These are phyloP conservation scores for Dendrophyllia cribrosa DNA, from an alignment of 64 coral and sea anemone species.

Conservation along the genomic window DNA sequence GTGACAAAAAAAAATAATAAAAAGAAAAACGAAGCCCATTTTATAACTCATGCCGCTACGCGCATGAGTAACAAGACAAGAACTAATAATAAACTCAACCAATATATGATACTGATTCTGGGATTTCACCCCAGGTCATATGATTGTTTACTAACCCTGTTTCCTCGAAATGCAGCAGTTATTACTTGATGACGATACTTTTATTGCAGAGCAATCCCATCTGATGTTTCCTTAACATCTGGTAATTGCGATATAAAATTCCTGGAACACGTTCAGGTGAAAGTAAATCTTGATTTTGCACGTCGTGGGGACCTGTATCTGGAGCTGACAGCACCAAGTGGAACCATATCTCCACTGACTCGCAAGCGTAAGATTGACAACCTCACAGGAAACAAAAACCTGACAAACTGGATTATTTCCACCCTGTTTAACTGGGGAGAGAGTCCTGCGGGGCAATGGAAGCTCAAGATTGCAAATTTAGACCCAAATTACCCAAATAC, in stretches of 20 bases:
- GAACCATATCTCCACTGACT: constrained; percentile 35
- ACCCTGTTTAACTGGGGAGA: constrained; percentile 56
- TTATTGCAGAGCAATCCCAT: background rate
- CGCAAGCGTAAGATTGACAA: constrained; percentile 11
- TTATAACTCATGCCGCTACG: too few relatives aligned
- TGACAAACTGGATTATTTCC: constrained; percentile 53
- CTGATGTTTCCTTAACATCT: background rate
- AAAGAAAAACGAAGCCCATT: too few relatives aligned
- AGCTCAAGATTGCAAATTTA: constrained; percentile 18
- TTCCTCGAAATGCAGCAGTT: too few relatives aligned
- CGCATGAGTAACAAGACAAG: too few relatives aligned
- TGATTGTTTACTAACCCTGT: too few relatives aligned
- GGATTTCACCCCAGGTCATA: too few relatives aligned
- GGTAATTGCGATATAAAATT: constrained; percentile 31
- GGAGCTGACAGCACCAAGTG: constrained; percentile 33
- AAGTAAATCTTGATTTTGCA: constrained; percentile 31
- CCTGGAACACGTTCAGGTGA: constrained; percentile 51
- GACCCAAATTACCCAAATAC: background rate
- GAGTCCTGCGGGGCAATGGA: constrained; percentile 7
- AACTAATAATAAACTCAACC: too few relatives aligned
- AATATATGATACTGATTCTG: too few relatives aligned
- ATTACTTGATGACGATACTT: too few relatives aligned
- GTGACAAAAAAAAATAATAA: too few relatives aligned
- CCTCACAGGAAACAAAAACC: constrained; percentile 13
- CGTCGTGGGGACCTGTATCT: constrained; percentile 30